Evolutionary conservation across 2,113 vertebrate genomes (phyloP).

Genomic region (Planiliza haematocheilus): DNA sequence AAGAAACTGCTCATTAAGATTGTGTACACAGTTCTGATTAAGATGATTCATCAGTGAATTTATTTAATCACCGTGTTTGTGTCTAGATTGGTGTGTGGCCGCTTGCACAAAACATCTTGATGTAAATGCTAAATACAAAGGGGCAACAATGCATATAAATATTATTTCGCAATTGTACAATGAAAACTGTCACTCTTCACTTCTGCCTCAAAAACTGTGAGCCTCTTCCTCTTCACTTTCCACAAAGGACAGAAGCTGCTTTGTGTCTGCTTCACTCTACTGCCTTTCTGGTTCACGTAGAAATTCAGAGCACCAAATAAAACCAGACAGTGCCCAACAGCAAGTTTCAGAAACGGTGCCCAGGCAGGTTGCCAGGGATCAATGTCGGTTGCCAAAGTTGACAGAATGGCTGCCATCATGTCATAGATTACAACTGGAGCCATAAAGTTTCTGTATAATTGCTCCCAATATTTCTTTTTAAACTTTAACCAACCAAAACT

Average conservation of each 20-base stretch:
- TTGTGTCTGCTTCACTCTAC: neutral
- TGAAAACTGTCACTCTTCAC: neutral
- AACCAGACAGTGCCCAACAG: constrained; percentile 9
- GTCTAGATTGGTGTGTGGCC: neutral
- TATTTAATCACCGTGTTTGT: neutral
- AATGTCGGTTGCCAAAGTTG: constrained; percentile 28
- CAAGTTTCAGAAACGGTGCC: constrained; percentile 27
- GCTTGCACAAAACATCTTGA: neutral
- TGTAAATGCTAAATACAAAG: neutral
- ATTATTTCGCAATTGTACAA: neutral
- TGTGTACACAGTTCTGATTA: neutral
- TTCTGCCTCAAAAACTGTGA: neutral
- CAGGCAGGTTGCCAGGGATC: constrained; percentile 31
- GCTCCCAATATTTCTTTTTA: neutral
- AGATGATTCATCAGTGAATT: neutral
- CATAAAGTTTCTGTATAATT: constrained; percentile 11
- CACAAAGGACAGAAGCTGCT: neutral
- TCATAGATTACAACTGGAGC: constrained; percentile 20
- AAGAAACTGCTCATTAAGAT: neutral
- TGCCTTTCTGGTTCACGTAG: constrained; percentile 31
- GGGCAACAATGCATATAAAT: neutral
- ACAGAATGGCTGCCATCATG: constrained; percentile 29
- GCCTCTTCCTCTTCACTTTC: neutral
- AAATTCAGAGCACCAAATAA: constrained; percentile 26
- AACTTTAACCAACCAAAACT: neutral